Conservation (phyloP, 92 coral and sea anemone genomes). For the Parazoanthus darwini region DNA sequence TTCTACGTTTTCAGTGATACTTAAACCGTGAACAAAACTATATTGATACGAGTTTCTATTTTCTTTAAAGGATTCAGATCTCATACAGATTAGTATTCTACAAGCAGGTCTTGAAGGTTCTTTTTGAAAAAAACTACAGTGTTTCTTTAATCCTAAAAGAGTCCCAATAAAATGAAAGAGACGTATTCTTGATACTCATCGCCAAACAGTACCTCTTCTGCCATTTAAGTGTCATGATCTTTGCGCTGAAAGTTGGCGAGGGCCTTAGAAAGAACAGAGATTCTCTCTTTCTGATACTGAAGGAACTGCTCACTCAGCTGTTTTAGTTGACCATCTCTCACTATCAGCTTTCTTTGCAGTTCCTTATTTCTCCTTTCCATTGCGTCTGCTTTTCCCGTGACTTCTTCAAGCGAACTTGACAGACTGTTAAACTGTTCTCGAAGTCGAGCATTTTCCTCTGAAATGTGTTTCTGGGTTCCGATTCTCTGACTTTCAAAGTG, state of each 20-base stretch:
- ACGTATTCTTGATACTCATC: too few species aligned
- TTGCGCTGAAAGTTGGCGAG: neutral
- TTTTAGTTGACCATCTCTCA: neutral
- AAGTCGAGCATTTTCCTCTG: neutral
- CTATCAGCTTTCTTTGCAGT: neutral
- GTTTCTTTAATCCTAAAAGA: too few species aligned
- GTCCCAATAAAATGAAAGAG: too few species aligned
- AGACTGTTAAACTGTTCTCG: neutral
- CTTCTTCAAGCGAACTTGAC: neutral
- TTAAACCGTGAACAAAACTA: too few species aligned
- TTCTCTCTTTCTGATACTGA: constrained; percentile 16
- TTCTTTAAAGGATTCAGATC: too few species aligned
- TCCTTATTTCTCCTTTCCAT: neutral
- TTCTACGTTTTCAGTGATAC: too few species aligned
- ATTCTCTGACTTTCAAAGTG: neutral
- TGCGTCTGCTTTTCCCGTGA: neutral
- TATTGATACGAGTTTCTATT: too few species aligned
- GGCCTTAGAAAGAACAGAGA: neutral
- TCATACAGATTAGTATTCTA: too few species aligned
- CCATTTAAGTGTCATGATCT: neutral
- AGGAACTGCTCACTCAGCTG: neutral
- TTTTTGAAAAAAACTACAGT: too few species aligned
- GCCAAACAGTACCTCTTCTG: too few species aligned
- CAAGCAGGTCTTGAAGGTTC: too few species aligned
- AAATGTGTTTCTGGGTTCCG: neutral